phyloP scores from a whole-genome alignment of 2,888 invertebrate species.

The Amitus sp. region DNA sequence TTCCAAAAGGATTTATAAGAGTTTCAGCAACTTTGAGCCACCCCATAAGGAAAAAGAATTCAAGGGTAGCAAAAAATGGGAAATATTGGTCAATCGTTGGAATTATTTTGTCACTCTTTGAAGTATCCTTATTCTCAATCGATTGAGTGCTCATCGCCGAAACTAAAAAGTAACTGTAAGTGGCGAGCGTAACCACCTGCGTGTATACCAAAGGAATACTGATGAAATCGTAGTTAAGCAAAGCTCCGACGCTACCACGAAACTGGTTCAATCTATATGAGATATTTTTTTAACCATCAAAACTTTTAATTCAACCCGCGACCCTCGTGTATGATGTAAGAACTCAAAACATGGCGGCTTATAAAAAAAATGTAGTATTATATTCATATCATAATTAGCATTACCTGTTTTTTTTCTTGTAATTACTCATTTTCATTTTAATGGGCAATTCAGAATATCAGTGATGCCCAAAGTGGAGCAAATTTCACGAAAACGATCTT shows the following conservation, averaged over 20 bases:
- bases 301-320: no score
- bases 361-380: no score
- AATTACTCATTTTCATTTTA: no score
- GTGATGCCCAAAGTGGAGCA: no score
- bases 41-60: constrained; percentile 90
- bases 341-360: no score
- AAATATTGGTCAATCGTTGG: constrained; percentile 82
- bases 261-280: constrained; percentile 71
- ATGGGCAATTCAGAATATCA: no score
- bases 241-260: constrained; percentile 66
- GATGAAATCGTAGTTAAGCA: constrained; percentile 68
- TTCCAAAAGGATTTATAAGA: constrained; percentile 91
- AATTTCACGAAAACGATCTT: no score
- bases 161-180: constrained; percentile 92
- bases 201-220: constrained; percentile 69
- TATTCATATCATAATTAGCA: no score
- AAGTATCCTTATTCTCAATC: constrained; percentile 65
- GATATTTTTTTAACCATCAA: no score
- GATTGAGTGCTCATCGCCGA: constrained; percentile 91
- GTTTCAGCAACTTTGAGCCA: constrained; percentile 94
- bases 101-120: no score
- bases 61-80: constrained; percentile 88
- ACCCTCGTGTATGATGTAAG: no score
- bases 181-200: constrained; percentile 89
- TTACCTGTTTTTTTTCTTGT: no score